Conservation (phyloP, 2,113 vertebrate species). For the Orcinus orca region DNA sequence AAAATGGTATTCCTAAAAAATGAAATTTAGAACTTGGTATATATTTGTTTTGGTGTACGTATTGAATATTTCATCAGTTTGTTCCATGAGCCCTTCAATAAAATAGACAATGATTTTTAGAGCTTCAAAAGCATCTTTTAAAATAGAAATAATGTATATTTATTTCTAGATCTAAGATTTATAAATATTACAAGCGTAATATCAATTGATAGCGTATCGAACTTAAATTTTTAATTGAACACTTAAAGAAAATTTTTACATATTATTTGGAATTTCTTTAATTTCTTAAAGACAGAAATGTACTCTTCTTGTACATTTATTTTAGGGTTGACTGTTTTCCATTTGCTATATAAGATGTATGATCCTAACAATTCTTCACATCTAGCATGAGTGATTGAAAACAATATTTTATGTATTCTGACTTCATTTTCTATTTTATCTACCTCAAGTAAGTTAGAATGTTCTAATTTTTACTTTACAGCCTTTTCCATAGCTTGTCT, state of each 20-base stretch:
- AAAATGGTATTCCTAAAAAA: background rate
- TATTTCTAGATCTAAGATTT: background rate
- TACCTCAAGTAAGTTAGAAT: background rate
- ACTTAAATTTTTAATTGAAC: background rate
- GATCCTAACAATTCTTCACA: background rate
- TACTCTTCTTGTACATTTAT: background rate
- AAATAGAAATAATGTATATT: background rate
- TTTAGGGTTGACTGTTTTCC: background rate
- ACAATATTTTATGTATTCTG: background rate
- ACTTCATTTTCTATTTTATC: background rate
- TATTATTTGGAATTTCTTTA: background rate
- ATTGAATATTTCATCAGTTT: background rate
- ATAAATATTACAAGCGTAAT: background rate
- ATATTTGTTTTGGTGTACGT: background rate
- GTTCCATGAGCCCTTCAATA: background rate
- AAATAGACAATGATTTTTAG: background rate
- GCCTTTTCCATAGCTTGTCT: background rate
- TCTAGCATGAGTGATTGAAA: background rate
- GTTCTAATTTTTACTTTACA: background rate
- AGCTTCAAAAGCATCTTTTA: background rate
- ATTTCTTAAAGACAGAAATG: background rate
- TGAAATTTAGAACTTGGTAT: background rate
- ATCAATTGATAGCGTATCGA: background rate
- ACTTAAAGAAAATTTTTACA: background rate
- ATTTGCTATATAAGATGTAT: background rate